Evolutionary conservation across 2,888 invertebrate genomes (phyloP), one percentile per base, ranked within the genome.

Genomic region (Tetramorium bicarinatum): DNA sequence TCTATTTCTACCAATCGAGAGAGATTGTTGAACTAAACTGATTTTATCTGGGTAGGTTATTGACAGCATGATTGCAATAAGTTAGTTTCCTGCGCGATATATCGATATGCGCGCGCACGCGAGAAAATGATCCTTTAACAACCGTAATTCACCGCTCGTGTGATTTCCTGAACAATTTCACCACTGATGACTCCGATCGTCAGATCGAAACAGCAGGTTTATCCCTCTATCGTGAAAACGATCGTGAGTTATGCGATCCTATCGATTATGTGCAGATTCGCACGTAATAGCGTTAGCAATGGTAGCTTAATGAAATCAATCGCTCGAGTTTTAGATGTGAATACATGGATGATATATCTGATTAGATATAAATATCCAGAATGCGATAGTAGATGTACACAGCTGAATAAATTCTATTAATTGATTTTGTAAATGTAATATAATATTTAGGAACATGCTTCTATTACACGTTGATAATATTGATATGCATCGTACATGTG

Each of bases 51-150:
- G 25, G 13, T 25, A 67, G 76, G 69, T 77, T 67, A 77, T 77
- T 77, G 69, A 77, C 67, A 79, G 79, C 59, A 18, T 25, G 72
- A 72, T 54, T 21, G 59, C 34, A 69, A 38, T 34, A 66, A 44
- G 72, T 72, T 47, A n/a, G 9, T 72, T 79, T 59, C 74, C 79
- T 59, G 59, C 79, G 38, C 49, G 67, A 52, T 71, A 38, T 44
- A 79, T 72, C 72, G 74, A 77, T 71, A 71, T 44, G 18, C 47
- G 18, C 13, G 38, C 34, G 8, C 56, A 44, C 44, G 56, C 79
- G 47, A 79, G 79, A 79, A 79, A 79, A 79, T 71, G 72, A 79
- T 71, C 21, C 72, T 71, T 56, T 79, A 79, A 79, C 72, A 56
- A 79, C 34, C 47, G 54, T 69, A 77, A 77, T 77, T 77, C 77